A percentile compares a stretch with the other conserved stretches of the same genome.
Conservation (phyloP, 2,113 vertebrate genomes). For the Mustelus asterias region DNA sequence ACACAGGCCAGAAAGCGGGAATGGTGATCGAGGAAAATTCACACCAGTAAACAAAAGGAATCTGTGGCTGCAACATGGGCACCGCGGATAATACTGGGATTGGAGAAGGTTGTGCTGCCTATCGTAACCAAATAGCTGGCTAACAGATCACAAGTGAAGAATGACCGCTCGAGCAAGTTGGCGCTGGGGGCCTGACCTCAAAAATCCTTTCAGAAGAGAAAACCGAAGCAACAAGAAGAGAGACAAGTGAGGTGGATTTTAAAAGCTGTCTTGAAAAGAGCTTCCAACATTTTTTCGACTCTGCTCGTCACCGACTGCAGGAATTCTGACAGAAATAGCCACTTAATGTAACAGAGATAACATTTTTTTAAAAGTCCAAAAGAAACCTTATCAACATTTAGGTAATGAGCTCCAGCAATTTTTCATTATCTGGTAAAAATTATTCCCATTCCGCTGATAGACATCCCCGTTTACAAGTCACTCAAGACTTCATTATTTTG, state of each 20-base stretch:
- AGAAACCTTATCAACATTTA: neutral
- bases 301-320: neutral
- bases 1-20: too few relatives aligned
- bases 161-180: neutral
- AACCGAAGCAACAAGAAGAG: neutral
- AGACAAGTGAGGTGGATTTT: neutral
- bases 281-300: neutral
- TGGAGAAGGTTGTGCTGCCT: neutral
- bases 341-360: neutral
- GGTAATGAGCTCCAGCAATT: neutral
- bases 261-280: neutral
- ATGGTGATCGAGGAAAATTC: neutral
- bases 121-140: neutral
- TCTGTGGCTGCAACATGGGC: neutral
- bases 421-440: constrained; percentile 5
- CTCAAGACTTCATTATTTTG: neutral
- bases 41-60: neutral
- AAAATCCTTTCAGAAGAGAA: neutral
- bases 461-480: constrained; percentile 16
- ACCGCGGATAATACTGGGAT: neutral
- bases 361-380: neutral
- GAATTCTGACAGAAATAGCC: neutral
- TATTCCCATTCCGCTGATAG: neutral
- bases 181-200: neutral
- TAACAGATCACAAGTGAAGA: neutral